Evolutionary conservation across 2,888 invertebrate species (phyloP), one percentile per base, ranked within the genome.

Genomic region (Lepeophtheirus nordmannii): DNA sequence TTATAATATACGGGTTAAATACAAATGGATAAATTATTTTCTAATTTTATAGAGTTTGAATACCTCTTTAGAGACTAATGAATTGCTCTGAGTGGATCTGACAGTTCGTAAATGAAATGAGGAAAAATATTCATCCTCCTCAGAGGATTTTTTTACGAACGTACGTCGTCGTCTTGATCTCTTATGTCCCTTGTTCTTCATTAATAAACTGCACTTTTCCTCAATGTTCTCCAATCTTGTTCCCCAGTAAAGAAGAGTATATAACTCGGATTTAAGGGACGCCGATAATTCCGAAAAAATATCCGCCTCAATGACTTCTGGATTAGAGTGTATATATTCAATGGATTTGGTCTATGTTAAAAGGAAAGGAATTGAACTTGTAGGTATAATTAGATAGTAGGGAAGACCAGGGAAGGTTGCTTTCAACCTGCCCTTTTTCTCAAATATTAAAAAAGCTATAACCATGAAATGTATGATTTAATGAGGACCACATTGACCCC

Each of bases 261-360:
- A 80, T 37, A 82, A 78, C 73, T 81, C 81, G n/a, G 79, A 76
- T 72, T 81, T 81, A 67, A 82, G 74, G 62, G 79, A 78, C 66
- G 80, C 79, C 2, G 81, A 80, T 53, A 82, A 73, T 70, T 82
- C 81, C 68, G 78, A 78, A 72, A 80, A 82, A 62, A 80, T 74
- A 68, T 82, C 81, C 68, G 77, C 77, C 68, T 79, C 79, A 62
- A 79, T 77, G 60, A 81, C 74, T 69, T 78, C 78, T 39, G 79
- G 78, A 71, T 81, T 78, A 67, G 77, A 74, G n/a, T 78, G 76
- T 30, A 82, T 78, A 71, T 77, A 82, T 67, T 75, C 76, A 69
- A 82, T 73, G 68, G 80, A 79, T 23, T 77, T 75, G 66, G 76
- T 77, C 82, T 82, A 72, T 66, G 75, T 75, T 57, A 67, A 67